Base-by-base conservation (phyloP, 2,797 vertebrate species). In the Leuciscus waleckii region DNA sequence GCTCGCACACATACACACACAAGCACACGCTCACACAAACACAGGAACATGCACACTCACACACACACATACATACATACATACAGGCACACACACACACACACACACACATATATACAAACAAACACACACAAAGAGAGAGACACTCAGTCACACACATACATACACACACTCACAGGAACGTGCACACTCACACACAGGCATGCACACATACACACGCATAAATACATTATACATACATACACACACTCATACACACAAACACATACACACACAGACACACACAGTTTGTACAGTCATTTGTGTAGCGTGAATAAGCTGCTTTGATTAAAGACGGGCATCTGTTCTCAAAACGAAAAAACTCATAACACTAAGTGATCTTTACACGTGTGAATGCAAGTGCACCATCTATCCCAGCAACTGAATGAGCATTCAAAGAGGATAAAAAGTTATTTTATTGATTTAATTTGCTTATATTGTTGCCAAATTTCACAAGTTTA, bases 51-150 rank as follows among this genome's bases (percentile, higher is more conserved):
- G 7, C 43, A 13, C 3, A 14, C 43, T 16, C 14, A 16, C 14
- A 49, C 14, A 0, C 4, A 5, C 46, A 49, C 43, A 19, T 5
- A 17, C 16, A 17, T 0, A 51, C 49, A 51, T 0, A 0, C 46
- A 6, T 1, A 51, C 1, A 35, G 4, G 1, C 49, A 7, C 17
- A 7, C 1, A 7, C 17, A 19, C 0, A 54, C 0, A 21, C 0
- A 51, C 49, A 19, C 17, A 2, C 8, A 51, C 17, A 54, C 19
- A 14, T 7, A 37, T 1, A 37, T 1, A 37, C 5, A 37, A 0
- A 13, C 43, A 46, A 4, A 14, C 13, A 46, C 13, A 46, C 43
- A 17, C 2, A 35, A 4, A 35, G 32, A 4, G 32, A 4, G 3
- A 49, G 1, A 1, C 14, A 6, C 11, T 1, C 14, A 17, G 1